A percentile compares a stretch with the other conserved stretches of the same genome.
These are phyloP conservation scores for Drosophila varians DNA, from an alignment of 1,140 invertebrate species.

Conservation along the genomic window DNA sequence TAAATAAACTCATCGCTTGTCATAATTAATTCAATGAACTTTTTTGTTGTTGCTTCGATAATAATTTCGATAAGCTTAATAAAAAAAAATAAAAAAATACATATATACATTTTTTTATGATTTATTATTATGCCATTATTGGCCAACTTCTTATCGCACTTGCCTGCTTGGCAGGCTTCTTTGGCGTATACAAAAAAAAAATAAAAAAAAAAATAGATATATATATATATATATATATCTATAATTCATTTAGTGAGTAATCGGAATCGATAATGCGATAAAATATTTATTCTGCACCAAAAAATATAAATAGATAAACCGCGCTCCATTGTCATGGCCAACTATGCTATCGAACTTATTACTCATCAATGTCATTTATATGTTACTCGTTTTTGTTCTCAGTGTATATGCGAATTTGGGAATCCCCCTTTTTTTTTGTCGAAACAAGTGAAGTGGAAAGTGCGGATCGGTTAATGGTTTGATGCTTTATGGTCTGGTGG, in stretches of 20 bases:
- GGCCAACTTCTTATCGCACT: conserved; percentile 47
- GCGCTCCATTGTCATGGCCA: conserved; percentile 39
- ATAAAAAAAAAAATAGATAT: neutral
- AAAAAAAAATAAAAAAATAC: neutral
- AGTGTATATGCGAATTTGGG: neutral
- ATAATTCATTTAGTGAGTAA: conserved; percentile 73
- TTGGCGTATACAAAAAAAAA: neutral
- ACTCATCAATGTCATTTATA: conserved; percentile 44
- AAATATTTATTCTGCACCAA: conserved; percentile 54
- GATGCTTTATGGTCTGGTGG: conserved; percentile 11
- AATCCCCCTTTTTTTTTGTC: neutral
- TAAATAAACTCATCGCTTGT: conserved; percentile 73
- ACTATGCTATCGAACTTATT: conserved; percentile 20
- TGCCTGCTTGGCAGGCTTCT: conserved; percentile 13
- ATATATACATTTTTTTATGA: conserved; percentile 15
- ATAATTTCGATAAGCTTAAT: conserved; percentile 30
- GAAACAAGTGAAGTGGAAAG: neutral
- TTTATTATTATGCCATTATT: conserved; percentile 68
- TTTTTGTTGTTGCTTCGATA: conserved; percentile 23
- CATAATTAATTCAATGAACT: conserved; percentile 76
- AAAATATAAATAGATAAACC: conserved; percentile 46
- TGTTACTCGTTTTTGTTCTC: neutral
- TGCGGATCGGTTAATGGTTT: conserved; percentile 11
- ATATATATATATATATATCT: conserved; percentile 18
- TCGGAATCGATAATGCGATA: conserved; percentile 75